Evolutionary conservation across 2,888 invertebrate species (phyloP).

Genomic region (Plagodis pulveraria): DNA sequence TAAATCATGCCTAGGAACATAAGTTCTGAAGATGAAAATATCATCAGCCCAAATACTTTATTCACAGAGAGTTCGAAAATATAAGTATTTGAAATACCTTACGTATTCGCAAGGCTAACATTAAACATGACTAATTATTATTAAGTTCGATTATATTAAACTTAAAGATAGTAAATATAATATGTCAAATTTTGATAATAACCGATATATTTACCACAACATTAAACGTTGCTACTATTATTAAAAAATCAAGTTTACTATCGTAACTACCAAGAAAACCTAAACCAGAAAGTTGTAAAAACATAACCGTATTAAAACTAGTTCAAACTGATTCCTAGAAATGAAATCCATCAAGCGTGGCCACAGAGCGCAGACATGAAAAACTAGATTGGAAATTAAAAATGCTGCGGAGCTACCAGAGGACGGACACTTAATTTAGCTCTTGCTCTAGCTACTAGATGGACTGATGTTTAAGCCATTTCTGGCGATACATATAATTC

Average conservation of each 20-base stretch:
- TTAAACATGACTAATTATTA: too few relatives aligned
- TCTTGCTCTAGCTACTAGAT: conserved; percentile 9
- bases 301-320: conserved; percentile 7
- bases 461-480: conserved; percentile 2
- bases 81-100: too few relatives aligned
- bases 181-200: too few relatives aligned
- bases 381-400: conserved; percentile 31
- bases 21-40: too few relatives aligned
- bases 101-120: too few relatives aligned
- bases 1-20: too few relatives aligned
- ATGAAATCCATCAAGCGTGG: conserved; percentile 20
- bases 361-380: conserved; percentile 16
- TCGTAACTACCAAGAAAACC: not conserved
- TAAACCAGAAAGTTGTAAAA: too few relatives aligned
- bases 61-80: too few relatives aligned
- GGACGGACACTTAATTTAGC: conserved; percentile 31
- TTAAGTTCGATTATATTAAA: too few relatives aligned
- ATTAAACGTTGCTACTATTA: not conserved
- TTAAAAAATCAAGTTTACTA: not conserved
- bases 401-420: conserved; percentile 12
- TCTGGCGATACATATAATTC: not conserved
- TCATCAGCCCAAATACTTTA: too few relatives aligned
- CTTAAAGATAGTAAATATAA: too few relatives aligned
- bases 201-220: too few relatives aligned
- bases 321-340: not conserved